Conservation (phyloP, 2,797 vertebrate genomes). For the Alca torda region DNA sequence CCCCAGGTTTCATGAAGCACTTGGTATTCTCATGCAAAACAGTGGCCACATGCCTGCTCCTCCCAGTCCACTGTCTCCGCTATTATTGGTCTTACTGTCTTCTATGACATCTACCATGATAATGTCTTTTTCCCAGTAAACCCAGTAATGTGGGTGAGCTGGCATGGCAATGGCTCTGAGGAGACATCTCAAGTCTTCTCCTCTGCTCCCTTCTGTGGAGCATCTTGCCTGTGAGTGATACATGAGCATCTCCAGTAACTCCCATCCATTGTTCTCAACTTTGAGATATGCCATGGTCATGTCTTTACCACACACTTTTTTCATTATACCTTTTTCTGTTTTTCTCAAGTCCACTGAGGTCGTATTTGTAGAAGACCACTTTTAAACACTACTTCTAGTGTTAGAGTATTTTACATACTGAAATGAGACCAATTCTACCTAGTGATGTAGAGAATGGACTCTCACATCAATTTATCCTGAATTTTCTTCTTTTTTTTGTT, state of each 20-base stretch:
- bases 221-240: background rate
- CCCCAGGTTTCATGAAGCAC: background rate
- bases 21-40: background rate
- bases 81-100: background rate
- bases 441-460: background rate
- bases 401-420: background rate
- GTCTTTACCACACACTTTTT: background rate
- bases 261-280: background rate
- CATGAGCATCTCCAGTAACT: background rate
- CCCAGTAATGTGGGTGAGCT: background rate
- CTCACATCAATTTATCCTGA: background rate
- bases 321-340: background rate
- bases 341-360: background rate
- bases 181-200: background rate
- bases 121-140: background rate
- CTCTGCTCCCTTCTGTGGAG: background rate
- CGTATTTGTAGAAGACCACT: background rate
- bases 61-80: background rate
- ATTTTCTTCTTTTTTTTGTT: background rate
- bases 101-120: background rate
- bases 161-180: background rate
- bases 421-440: background rate
- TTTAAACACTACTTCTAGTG: background rate
- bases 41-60: accelerated
- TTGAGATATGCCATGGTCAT: background rate